Evolutionary conservation across 1,140 invertebrate genomes (phyloP), one percentile per base, ranked within the genome.

Genomic region (Brachionus manjavacas): DNA sequence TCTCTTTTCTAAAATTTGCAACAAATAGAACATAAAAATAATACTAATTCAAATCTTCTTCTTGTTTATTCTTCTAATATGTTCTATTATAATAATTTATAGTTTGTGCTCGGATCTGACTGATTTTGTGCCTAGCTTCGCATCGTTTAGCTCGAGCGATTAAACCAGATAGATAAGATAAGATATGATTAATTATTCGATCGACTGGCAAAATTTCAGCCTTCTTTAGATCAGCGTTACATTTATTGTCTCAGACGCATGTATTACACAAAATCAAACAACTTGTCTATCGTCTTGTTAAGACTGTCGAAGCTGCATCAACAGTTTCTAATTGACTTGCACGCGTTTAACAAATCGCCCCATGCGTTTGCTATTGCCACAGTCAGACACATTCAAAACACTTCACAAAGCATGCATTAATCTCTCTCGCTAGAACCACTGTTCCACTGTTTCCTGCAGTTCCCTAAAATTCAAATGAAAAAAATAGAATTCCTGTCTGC

Each of bases 41-140:
- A 74, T 49, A 76, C 39, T 49, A 76, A 76, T 72, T 72, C 68
- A 72, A 72, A 35, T 70, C 66, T 70, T 72, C 68, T 72, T 72
- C 68, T 72, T 72, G 16, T 72, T 72, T 41, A 41, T 41, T 41
- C 31, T 72, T 39, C 35, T 43, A 41, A 72, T 46, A 49, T 76
- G 20, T 76, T 76, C 49, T 25, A 76, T 76, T 76, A 76, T 76
- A 49, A 76, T 76, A 76, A 76, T 49, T 76, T 76, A 76, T 76
- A 52, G 39, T 49, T 76, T 76, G 11, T 72, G 25, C 39, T 76
- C 23, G 7, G 2, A 25, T 76, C 72, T 76, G 72, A 76, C 72
- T 76, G 72, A 76, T 76, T 76, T 76, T 28, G 52, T 60, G 52
- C 20, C 41, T 49, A 43, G 39, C 16, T 74, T 74, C 39, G 31